phyloP scores from a whole-genome alignment of 2,888 invertebrate genomes.

The Luperina nickerlii region DNA sequence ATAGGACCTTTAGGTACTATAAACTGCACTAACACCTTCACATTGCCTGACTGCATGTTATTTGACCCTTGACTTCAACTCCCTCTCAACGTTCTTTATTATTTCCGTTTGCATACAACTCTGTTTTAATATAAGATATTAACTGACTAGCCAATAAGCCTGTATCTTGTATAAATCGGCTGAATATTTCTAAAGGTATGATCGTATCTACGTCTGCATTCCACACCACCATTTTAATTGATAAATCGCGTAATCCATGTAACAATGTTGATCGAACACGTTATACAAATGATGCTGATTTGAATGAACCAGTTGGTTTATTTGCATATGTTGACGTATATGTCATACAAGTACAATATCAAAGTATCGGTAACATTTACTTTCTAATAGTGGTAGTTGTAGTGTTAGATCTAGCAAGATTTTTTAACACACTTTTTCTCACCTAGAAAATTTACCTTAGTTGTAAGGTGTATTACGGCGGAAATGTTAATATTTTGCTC shows the following conservation, averaged over 20 bases:
- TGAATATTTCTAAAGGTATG: constrained; percentile 50
- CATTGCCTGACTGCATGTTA: constrained; percentile 54
- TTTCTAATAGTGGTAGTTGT: constrained; percentile 61
- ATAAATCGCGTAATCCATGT: constrained; percentile 55
- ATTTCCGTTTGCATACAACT: constrained; percentile 46
- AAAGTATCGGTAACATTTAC: constrained; percentile 50
- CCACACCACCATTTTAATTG: constrained; percentile 53
- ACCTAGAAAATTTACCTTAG: constrained; percentile 62
- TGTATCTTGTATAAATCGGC: constrained; percentile 38
- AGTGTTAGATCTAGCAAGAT: constrained; percentile 56
- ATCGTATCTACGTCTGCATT: constrained; percentile 53
- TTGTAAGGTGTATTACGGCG: constrained; percentile 41
- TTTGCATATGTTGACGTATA: constrained; percentile 45
- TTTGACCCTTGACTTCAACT: constrained; percentile 59
- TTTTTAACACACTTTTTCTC: constrained; percentile 68
- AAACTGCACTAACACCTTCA: constrained; percentile 58
- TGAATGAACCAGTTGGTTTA: constrained; percentile 38
- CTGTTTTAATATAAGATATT: constrained; percentile 6
- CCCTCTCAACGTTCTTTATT: constrained; percentile 36
- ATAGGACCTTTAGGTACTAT: constrained; percentile 52
- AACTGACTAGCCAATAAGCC: constrained; percentile 23
- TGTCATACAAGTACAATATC: constrained; percentile 34
- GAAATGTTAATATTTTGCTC: constrained; percentile 58
- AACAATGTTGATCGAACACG: constrained; percentile 60
- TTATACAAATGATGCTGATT: constrained; percentile 59